phyloP scores from a whole-genome alignment of 2,113 vertebrate genomes.

The Sprattus sprattus region DNA sequence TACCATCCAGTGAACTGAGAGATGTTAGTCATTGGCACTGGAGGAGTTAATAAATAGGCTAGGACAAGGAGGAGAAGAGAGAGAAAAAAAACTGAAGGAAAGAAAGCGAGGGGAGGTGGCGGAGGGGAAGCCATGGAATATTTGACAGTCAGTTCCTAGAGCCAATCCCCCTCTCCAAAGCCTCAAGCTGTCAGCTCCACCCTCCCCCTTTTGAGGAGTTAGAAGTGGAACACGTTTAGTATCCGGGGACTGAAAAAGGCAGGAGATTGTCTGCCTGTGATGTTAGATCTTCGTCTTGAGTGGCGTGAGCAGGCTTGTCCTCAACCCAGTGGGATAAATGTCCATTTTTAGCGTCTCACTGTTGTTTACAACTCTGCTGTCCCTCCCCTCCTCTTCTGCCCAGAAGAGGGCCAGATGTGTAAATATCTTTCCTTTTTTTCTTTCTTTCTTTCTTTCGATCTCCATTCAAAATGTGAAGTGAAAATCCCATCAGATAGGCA shows the following conservation, averaged over 20 bases:
- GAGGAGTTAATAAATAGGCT: slow-evolving; percentile 45
- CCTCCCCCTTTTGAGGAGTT: background rate
- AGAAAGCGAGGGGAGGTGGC: background rate
- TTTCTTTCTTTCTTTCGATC: slow-evolving; percentile 59
- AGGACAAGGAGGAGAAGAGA: slow-evolving; percentile 33
- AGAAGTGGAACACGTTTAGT: background rate
- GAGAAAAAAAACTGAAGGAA: slow-evolving; percentile 23
- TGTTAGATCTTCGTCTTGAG: background rate
- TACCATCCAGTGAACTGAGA: background rate
- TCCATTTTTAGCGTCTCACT: slow-evolving; percentile 55
- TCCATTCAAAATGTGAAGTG: slow-evolving; percentile 62
- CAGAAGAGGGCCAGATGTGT: slow-evolving; percentile 59
- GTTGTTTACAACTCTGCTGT: slow-evolving; percentile 58
- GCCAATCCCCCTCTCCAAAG: background rate
- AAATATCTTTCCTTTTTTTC: slow-evolving; percentile 50
- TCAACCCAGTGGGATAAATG: slow-evolving; percentile 35
- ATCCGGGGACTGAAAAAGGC: background rate
- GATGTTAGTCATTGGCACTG: background rate
- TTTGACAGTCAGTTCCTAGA: slow-evolving; percentile 43
- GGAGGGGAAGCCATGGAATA: slow-evolving; percentile 29
- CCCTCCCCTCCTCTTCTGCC: slow-evolving; percentile 45
- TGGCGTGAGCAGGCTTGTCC: slow-evolving; percentile 9
- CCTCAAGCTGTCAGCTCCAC: background rate
- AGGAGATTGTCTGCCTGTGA: background rate
- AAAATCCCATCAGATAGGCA: slow-evolving; percentile 74